Conservation (phyloP, 2,888 invertebrate genomes). For the Gibbula magus region DNA sequence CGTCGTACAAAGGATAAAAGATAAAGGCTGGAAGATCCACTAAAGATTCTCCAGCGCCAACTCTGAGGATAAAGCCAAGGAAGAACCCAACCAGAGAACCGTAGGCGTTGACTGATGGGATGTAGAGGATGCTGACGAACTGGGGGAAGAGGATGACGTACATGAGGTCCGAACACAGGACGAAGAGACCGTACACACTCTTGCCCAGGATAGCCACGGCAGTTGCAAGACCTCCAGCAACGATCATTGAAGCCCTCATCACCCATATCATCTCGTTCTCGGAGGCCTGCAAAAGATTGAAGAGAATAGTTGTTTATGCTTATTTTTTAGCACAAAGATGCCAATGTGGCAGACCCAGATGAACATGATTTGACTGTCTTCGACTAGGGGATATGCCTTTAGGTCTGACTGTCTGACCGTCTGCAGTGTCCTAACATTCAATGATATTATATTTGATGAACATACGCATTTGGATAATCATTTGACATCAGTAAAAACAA, state of each 20-base stretch:
- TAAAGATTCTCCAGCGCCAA: conserved; percentile 91
- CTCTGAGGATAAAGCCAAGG: conserved; percentile 84
- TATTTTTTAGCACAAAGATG: too few species aligned
- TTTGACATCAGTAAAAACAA: too few species aligned
- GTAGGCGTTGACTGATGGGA: conserved; percentile 46
- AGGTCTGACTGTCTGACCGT: background rate
- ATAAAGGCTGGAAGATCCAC: conserved; percentile 78
- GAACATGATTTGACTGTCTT: too few species aligned
- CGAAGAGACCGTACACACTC: conserved; percentile 44
- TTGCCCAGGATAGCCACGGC: conserved; percentile 39
- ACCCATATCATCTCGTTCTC: conserved; percentile 46
- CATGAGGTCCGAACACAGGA: conserved; percentile 47
- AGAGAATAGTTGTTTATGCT: background rate
- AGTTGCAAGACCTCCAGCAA: conserved; percentile 37
- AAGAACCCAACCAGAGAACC: conserved; percentile 75
- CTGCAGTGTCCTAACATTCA: background rate
- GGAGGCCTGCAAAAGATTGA: conserved; percentile 36
- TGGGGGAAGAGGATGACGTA: conserved; percentile 48
- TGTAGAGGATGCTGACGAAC: conserved; percentile 41
- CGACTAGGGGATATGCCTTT: too few species aligned
- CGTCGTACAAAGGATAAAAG: conserved; percentile 48
- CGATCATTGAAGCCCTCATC: conserved; percentile 36
- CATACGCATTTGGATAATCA: too few species aligned
- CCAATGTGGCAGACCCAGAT: too few species aligned
- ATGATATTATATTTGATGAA: too few species aligned